A percentile compares a stretch with the other conserved stretches of the same genome.
Evolutionary conservation across 2,113 vertebrate genomes (phyloP).

Genomic region (Micronisus gabar): DNA sequence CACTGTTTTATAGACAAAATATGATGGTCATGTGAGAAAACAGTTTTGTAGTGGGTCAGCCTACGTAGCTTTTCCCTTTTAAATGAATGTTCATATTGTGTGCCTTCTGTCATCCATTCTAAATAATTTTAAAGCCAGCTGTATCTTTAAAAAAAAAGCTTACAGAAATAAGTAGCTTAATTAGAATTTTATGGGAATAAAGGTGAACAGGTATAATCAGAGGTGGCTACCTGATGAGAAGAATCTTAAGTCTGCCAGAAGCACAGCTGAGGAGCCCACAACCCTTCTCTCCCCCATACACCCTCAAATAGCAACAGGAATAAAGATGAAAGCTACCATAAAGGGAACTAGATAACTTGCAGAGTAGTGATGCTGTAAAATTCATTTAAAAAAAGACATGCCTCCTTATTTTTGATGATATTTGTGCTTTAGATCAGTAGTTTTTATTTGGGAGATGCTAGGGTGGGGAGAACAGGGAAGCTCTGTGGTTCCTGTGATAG

Average conservation of each 20-base stretch:
- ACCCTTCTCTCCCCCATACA: not conserved
- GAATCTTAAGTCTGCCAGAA: not conserved
- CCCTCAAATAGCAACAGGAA: not conserved
- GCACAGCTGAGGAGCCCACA: not conserved
- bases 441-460: not conserved
- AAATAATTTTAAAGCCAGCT: not conserved
- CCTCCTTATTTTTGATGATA: not conserved
- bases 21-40: not conserved
- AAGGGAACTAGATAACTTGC: not conserved
- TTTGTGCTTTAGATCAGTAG: not conserved
- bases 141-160: not conserved
- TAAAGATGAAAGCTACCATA: not conserved
- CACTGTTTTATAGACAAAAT: not conserved
- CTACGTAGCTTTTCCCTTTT: not conserved
- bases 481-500: not conserved
- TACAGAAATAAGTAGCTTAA: not conserved
- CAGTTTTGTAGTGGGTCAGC: not conserved
- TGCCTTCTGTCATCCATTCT: not conserved
- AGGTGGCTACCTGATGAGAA: not conserved
- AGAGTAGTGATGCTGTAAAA: not conserved
- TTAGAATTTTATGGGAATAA: not conserved
- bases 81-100: not conserved
- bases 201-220: not conserved
- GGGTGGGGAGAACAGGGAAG: not conserved
- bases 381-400: not conserved